Evolutionary conservation across 2,888 invertebrate genomes (phyloP).

Genomic region (Formica aserva): DNA sequence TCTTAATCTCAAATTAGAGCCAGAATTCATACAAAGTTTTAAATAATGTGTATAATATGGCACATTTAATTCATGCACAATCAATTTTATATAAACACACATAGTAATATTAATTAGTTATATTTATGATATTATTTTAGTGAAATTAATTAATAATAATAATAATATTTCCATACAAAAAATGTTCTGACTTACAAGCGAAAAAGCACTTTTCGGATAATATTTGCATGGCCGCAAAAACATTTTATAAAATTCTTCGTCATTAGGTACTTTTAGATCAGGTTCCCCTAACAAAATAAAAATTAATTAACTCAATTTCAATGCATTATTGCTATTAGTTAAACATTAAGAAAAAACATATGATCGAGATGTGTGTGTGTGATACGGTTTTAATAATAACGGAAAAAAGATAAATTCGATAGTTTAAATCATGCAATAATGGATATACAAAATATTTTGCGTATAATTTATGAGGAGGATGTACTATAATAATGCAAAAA

Average conservation of each 20-base stretch:
- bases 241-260: slow-evolving; percentile 91
- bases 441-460: background rate
- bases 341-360: background rate
- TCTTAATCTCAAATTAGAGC: background rate
- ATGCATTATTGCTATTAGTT: background rate
- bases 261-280: slow-evolving; percentile 88
- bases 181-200: slow-evolving; percentile 87
- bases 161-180: background rate
- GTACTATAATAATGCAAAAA: background rate
- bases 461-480: background rate
- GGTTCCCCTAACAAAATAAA: slow-evolving; percentile 87
- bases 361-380: background rate
- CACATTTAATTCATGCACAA: background rate
- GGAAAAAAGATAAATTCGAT: background rate
- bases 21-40: background rate
- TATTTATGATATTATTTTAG: background rate
- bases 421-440: background rate
- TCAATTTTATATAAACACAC: background rate
- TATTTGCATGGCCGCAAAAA: slow-evolving; percentile 95
- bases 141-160: background rate
- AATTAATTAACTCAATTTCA: background rate
- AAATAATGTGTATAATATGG: background rate
- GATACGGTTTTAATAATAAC: background rate
- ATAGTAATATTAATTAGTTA: background rate
- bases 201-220: slow-evolving; percentile 93